Percentiles rank a stretch among this genome's conserved stretches.
These are phyloP conservation scores for Mechanitis messenoides DNA, from an alignment of 2,888 invertebrate species.

Conservation along the genomic window DNA sequence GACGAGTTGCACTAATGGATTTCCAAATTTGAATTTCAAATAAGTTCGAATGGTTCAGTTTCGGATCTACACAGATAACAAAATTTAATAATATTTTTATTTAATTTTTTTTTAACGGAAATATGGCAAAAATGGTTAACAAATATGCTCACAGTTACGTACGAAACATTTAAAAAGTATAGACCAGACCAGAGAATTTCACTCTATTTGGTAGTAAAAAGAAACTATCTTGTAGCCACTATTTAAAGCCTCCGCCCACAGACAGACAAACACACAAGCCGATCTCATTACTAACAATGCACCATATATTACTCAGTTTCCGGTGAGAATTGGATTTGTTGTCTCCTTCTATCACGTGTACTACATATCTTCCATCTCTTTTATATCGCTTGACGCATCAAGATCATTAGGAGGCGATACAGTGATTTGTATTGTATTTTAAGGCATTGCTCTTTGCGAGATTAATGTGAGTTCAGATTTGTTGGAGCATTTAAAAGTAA, in stretches of 20 bases:
- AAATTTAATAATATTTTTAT: constrained; percentile 11
- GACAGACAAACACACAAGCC: constrained; percentile 58
- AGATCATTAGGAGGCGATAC: constrained; percentile 71
- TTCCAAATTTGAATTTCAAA: constrained; percentile 75
- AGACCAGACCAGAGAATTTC: constrained; percentile 29
- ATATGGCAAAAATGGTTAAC: too few relatives aligned
- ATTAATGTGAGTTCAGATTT: constrained; percentile 24
- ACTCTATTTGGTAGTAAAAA: constrained; percentile 26
- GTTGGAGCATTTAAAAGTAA: constrained; percentile 14
- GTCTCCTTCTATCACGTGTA: constrained; percentile 38
- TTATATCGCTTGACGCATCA: constrained; percentile 59
- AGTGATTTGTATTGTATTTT: constrained; percentile 62
- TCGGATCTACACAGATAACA: constrained; percentile 36
- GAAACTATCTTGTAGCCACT: constrained; percentile 26
- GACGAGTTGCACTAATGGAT: constrained; percentile 74
- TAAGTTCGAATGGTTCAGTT: constrained; percentile 58
- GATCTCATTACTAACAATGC: constrained; percentile 75
- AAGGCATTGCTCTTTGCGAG: constrained; percentile 27
- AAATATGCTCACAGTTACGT: background rate
- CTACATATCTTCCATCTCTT: constrained; percentile 34
- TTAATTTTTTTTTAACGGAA: background rate
- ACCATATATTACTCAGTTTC: constrained; percentile 73
- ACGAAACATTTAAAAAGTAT: constrained; percentile 6
- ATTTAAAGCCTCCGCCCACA: constrained; percentile 47
- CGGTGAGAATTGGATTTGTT: constrained; percentile 56